Percentiles rank a stretch among this genome's conserved stretches.
Conservation (phyloP, 1,140 invertebrate genomes). For the Aphis craccivora region DNA sequence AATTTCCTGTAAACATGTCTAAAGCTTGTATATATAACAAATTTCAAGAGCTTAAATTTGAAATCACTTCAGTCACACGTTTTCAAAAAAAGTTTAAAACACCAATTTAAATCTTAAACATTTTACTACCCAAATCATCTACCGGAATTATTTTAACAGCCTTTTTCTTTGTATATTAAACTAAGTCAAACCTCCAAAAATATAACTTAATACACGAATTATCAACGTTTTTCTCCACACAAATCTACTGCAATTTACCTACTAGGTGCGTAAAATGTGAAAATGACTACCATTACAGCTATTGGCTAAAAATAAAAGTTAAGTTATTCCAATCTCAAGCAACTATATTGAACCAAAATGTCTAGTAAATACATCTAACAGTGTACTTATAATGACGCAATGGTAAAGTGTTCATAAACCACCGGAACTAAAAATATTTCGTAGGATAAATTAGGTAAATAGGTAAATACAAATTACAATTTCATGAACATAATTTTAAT, state of each 20-base stretch:
- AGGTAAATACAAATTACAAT: too few relatives aligned
- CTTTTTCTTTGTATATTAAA: not conserved
- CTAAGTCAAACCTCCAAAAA: not conserved
- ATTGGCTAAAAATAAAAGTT: not conserved
- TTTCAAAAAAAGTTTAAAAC: not conserved
- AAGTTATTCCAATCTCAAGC: not conserved
- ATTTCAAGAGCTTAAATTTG: not conserved
- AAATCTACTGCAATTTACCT: not conserved
- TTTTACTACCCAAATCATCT: not conserved
- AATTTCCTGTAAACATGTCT: not conserved
- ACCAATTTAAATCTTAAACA: not conserved
- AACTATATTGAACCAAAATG: not conserved
- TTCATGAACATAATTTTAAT: too few relatives aligned
- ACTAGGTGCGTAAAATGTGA: not conserved
- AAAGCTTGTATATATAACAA: not conserved
- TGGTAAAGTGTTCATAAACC: not conserved
- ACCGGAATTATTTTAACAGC: not conserved
- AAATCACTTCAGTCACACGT: not conserved
- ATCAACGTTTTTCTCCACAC: not conserved
- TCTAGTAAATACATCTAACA: too few relatives aligned
- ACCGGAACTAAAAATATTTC: too few relatives aligned
- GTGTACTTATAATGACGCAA: too few relatives aligned
- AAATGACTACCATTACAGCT: not conserved
- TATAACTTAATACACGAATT: not conserved
- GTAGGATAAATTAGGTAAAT: too few relatives aligned